Conservation (phyloP, 92 coral and sea anemone genomes). For the Pocillopora meandrina region DNA sequence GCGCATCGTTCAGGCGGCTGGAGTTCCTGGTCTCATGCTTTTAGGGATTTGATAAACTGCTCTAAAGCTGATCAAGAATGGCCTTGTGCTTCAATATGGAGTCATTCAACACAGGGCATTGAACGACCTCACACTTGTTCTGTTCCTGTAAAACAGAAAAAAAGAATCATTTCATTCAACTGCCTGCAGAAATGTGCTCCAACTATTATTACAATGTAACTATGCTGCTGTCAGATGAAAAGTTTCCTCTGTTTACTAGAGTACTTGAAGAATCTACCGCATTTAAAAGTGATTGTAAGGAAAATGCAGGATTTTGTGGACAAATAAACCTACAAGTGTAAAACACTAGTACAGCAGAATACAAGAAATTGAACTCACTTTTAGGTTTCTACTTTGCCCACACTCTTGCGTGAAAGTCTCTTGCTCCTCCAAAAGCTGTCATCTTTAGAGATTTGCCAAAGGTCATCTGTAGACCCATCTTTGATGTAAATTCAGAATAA, state of each 20-base stretch:
- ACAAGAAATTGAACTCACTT: constrained; percentile 34
- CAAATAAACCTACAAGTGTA: constrained; percentile 4
- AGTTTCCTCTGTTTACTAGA: constrained; percentile 25
- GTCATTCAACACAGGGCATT: constrained; percentile 48
- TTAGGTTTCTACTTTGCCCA: constrained; percentile 45
- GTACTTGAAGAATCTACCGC: constrained; percentile 24
- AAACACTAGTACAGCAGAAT: constrained; percentile 11
- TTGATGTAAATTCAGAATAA: constrained; percentile 20
- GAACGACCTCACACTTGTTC: constrained; percentile 54
- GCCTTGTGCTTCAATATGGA: constrained; percentile 61
- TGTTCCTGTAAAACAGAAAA: constrained; percentile 22
- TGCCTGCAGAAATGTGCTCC: constrained; percentile 37
- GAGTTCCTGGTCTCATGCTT: constrained; percentile 60
- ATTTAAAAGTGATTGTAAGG: constrained; percentile 15
- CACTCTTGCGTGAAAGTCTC: constrained; percentile 44
- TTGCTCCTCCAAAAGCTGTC: constrained; percentile 31
- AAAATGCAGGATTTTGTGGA: constrained; percentile 11
- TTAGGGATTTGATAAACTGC: constrained; percentile 56
- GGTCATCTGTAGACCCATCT: constrained; percentile 48
- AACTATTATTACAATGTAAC: constrained; percentile 38
- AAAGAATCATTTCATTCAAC: constrained; percentile 2
- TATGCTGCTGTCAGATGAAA: constrained; percentile 30
- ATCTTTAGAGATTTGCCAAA: constrained; percentile 35
- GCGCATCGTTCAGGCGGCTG: constrained; percentile 63
- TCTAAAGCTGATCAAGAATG: constrained; percentile 60